Base-by-base conservation (phyloP, 1,140 invertebrate genomes). In the Macrosteles quadrilineatus region DNA sequence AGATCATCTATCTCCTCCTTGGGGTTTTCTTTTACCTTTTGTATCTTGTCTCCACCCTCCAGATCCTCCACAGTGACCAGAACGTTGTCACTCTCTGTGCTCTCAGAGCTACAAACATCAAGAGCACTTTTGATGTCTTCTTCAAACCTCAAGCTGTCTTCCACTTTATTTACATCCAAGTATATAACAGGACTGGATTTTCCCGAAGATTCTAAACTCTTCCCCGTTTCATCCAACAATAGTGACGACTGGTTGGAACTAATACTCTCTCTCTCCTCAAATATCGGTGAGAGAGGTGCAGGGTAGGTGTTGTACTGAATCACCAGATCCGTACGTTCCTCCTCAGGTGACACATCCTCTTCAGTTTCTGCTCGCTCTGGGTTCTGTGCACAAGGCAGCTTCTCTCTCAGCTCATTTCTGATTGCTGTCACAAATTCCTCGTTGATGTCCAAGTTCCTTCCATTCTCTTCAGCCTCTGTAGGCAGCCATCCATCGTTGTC, bases 371-470 rank as follows among this genome's bases (percentile, higher is more conserved):
- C 6, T 43, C 59, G 27, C 27, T 68, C 50, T 9, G 40, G 55
- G 19, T 70, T 87, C 76, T 89, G 87, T 6, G 87, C 88, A 72
- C 72, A 75, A 45, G 89, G 88, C 69, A 91, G 79, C 79, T 91
- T 91, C 59, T 88, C 84, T 73, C 85, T 82, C 50, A 91, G 78
- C 77, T 91, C 89, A 74, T 88, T 90, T 72, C 89, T 79, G 68
- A 91, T 84, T 1, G 88, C 88, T 19, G 86, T 83, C 70, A 90
- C 87, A 75, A 88, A 87, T 74, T 89, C 89, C 73, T 90, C 88
- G 75, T 91, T 87, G 65, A 90, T 81, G 27, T 81, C 81, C 70
- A 87, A 86, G 31, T 85, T 79, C 25, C 80, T 79, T 69, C 30
- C 77, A n/a, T n/a, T n/a, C 21, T 77, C 75, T 27, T 78, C 75